These are phyloP conservation scores for Cetoscarus ocellatus DNA, from an alignment of 2,797 vertebrate species.

Conservation along the genomic window DNA sequence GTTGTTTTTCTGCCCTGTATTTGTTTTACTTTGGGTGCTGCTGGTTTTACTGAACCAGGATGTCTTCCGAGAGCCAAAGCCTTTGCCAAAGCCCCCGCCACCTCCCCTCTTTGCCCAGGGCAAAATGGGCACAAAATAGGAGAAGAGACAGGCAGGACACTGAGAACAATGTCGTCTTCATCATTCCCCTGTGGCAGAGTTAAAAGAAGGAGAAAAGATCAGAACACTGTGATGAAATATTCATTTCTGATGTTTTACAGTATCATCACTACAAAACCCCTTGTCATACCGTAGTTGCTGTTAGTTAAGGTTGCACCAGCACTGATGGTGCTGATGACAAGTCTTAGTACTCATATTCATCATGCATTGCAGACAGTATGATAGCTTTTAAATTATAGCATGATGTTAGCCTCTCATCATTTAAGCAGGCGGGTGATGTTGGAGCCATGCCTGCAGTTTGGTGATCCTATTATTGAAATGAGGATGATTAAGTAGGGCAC, in stretches of 20 bases:
- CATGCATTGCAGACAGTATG: no score
- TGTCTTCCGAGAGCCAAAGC: slow-evolving; percentile 45
- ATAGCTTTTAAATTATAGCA: no score
- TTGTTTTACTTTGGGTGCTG: slow-evolving; percentile 35
- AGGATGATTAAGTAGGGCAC: no score
- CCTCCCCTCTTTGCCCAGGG: slow-evolving; percentile 39
- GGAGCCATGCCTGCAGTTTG: no score
- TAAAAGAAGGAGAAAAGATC: not conserved
- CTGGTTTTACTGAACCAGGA: slow-evolving; percentile 25
- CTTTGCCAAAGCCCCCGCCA: slow-evolving; percentile 28
- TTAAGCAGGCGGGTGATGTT: no score
- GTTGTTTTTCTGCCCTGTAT: slow-evolving; percentile 13
- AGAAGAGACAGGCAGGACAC: slow-evolving; percentile 34
- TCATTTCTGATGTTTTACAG: not conserved
- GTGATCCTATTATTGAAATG: no score
- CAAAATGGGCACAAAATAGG: slow-evolving; percentile 21
- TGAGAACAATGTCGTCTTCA: slow-evolving; percentile 35
- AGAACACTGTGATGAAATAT: not conserved
- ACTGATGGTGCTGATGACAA: no score
- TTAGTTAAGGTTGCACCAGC: no score
- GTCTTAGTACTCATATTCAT: no score
- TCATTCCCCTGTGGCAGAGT: slow-evolving; percentile 32
- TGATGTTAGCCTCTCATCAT: no score
- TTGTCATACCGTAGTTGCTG: no score
- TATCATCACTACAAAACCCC: no score